Evolutionary conservation across 2,113 vertebrate species (phyloP), one percentile per base, ranked within the genome.

Genomic region (Rhabdomys dilectus): DNA sequence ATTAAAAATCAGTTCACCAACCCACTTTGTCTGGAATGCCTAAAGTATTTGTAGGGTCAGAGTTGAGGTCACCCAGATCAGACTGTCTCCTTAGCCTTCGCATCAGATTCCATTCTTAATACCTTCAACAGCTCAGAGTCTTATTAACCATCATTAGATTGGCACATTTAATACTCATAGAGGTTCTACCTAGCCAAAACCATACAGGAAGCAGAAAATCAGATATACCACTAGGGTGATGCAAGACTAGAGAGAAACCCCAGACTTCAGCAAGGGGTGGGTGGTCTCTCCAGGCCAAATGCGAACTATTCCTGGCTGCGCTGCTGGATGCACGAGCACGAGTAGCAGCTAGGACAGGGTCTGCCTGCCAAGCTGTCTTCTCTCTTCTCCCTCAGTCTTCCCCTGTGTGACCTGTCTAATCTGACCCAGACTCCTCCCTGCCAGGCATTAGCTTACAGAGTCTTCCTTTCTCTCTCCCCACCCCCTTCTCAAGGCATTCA

Each of bases 171-270:
- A 64, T n/a, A 66, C 60, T 62, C 91, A n/a, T 89, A 92, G 68
- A 96, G 42, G 72, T 51, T 87, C 75, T 94, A 89, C 58, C n/a
- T 34, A 91, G 88, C 62, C 77, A 95, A 95, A 0, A 1, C 16
- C 68, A 78, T 88, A 89, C 97, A 97, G 88, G 75, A 78, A 96
- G 97, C 97, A 85, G 96, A 95, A 86, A 85, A 88, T 97, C 87
- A 94, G 96, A 94, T 91, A 88, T 84, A 87, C 51, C 87, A 58
- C 56, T 91, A 70, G 64, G 48, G 34, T 86, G 60, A 91, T 51
- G 1, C 92, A 94, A 97, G 51, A 58, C 51, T 56, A 85, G 48
- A 77, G 88, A 77, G 94, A 82, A 62, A 88, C 15, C 94, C 88
- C 90, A 96, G 75, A 88, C 75, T 93, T 73, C 45, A 11, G 10